Evolutionary conservation across 2,113 vertebrate genomes (phyloP).

Genomic region (Patagioenas fasciata): DNA sequence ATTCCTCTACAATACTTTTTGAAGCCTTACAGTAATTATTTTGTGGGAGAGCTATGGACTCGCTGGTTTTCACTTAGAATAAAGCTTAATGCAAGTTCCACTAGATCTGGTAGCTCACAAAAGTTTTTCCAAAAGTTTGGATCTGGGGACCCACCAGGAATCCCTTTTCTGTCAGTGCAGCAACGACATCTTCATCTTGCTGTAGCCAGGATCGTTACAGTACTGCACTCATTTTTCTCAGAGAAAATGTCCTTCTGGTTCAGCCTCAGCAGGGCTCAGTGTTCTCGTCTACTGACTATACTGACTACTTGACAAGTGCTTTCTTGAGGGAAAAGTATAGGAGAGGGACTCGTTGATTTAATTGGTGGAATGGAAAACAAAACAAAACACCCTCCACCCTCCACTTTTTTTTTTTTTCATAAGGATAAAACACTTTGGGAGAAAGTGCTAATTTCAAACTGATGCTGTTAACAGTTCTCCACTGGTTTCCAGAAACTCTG

Average conservation of each 20-base stretch:
- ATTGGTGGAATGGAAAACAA: background rate
- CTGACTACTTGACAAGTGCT: background rate
- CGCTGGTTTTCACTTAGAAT: background rate
- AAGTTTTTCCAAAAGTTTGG: background rate
- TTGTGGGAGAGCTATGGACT: fast-evolving
- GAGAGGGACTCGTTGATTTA: background rate
- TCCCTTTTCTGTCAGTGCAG: background rate
- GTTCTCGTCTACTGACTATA: background rate
- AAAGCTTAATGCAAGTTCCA: background rate
- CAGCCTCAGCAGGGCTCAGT: background rate
- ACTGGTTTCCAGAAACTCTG: background rate
- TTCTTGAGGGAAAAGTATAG: background rate
- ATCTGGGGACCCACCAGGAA: fast-evolving
- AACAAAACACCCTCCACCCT: background rate
- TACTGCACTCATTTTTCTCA: background rate
- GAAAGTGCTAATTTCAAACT: background rate
- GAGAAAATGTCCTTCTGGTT: background rate
- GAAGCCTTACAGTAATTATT: background rate
- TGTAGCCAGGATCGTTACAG: background rate
- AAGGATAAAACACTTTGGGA: background rate
- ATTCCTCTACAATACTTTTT: background rate
- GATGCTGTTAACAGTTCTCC: background rate
- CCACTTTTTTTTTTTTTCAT: background rate
- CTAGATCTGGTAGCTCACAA: background rate
- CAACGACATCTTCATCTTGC: background rate